Base-by-base conservation (phyloP, 2,888 invertebrate genomes). In the Dolichopus griseipennis region DNA sequence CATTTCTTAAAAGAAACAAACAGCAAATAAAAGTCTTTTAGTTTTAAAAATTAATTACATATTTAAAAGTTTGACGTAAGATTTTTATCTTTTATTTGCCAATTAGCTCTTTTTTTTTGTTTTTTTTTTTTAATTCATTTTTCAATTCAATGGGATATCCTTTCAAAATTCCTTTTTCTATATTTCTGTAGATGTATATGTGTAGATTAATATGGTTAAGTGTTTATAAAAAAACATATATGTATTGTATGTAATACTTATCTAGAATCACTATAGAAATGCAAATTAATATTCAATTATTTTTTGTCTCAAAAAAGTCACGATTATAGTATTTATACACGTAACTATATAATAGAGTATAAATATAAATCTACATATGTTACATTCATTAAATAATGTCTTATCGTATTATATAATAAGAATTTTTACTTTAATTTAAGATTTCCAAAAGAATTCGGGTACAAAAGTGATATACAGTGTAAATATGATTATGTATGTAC, bases 261-360 rank as follows among this genome's bases (percentile, higher is more conserved):
- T 52, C 52, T 52, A 3, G 52, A 52, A 52, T 52, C 52, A 18
- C 15, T 52, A 18, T 18, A 52, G 52, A 52, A 52, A 52, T 52
- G 52, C 52, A 52, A 52, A 52, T 52, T 52, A 52, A 52, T 52
- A 52, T 52, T 18, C 52, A 52, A 52, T 52, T 52, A 52, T 52
- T 18, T n/a, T 52, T 52, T 52, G 52, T 52, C 6, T 52, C 18
- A 52, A 52, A 12, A n/a, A 52, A 52, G 52, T 52, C 52, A 52
- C 52, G 52, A 52, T 18, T 37, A 37, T 37, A 37, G 37, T 10
- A 37, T 37, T 37, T 37, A 5, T 9, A 37, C 8, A 5, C 8
- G 37, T 37, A n/a, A 27, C 27, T 4, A 27, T 27, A 27, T 27
- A 27, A n/a, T n/a, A n/a, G n/a, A n/a, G n/a, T 27, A 27, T 27